phyloP scores from a whole-genome alignment of 2,888 invertebrate species.

The Graphium colonna region DNA sequence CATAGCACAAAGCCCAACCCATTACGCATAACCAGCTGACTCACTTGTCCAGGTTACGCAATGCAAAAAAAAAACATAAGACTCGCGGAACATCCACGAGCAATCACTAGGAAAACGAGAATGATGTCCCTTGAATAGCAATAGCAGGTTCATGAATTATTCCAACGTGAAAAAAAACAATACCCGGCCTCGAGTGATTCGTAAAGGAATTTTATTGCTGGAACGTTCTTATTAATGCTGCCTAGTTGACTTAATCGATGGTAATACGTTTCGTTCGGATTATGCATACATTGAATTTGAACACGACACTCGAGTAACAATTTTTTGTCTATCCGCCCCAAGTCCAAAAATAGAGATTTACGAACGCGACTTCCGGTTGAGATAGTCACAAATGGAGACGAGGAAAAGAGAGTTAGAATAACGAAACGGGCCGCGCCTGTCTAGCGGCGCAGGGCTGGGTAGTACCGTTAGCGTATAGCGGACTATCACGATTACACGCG shows the following conservation, averaged over 20 bases:
- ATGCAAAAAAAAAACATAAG: slow-evolving; percentile 30
- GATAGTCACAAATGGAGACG: slow-evolving; percentile 26
- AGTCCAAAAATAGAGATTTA: background rate
- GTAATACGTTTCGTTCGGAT: slow-evolving; percentile 27
- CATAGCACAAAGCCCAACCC: slow-evolving; percentile 42
- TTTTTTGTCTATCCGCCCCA: no score
- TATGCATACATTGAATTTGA: background rate
- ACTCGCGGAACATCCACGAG: slow-evolving; percentile 25
- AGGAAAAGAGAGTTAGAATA: slow-evolving; percentile 39
- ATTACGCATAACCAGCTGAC: slow-evolving; percentile 49
- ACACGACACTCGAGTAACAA: background rate
- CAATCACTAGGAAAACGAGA: slow-evolving; percentile 28
- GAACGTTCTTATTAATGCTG: slow-evolving; percentile 34
- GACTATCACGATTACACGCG: slow-evolving; percentile 37
- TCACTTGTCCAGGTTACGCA: slow-evolving; percentile 38
- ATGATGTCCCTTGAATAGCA: slow-evolving; percentile 36
- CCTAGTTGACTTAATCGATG: slow-evolving; percentile 42
- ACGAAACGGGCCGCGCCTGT: slow-evolving; percentile 53
- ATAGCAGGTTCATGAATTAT: slow-evolving; percentile 29
- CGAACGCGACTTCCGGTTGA: slow-evolving; percentile 7
- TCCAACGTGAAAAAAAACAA: slow-evolving; percentile 22
- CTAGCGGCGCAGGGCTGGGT: slow-evolving; percentile 49
- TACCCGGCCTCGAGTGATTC: slow-evolving; percentile 21
- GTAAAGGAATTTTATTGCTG: slow-evolving; percentile 27
- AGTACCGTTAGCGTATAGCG: slow-evolving; percentile 68